Evolutionary conservation across 2,888 invertebrate species (phyloP).

Genomic region (Lycophotia porphyrea): DNA sequence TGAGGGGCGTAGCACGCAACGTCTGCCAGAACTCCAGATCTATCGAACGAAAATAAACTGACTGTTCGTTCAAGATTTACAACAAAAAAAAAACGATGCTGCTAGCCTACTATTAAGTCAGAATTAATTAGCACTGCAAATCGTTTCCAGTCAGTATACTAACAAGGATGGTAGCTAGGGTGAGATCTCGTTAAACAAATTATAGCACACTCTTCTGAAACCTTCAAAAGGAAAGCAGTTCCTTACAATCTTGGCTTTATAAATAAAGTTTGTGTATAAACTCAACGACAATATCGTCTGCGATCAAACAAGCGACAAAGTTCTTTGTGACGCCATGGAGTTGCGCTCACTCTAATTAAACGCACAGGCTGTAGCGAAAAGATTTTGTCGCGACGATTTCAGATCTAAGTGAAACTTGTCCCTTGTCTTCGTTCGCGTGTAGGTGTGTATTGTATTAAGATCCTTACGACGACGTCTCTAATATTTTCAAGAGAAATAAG

Average conservation of each 20-base stretch:
- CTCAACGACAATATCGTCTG: slow-evolving; percentile 48
- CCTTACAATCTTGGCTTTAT: slow-evolving; percentile 40
- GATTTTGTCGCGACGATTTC: slow-evolving; percentile 80
- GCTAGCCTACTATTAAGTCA: too few species aligned
- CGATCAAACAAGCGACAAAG: slow-evolving; percentile 54
- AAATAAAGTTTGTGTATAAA: slow-evolving; percentile 58
- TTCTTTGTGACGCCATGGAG: slow-evolving; percentile 51
- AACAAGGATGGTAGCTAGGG: neutral
- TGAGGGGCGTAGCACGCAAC: slow-evolving; percentile 10
- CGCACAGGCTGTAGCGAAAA: slow-evolving; percentile 64
- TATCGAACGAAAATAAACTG: neutral
- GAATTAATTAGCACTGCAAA: neutral
- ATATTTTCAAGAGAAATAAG: slow-evolving; percentile 57
- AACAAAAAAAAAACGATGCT: neutral
- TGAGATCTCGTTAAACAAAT: slow-evolving; percentile 12
- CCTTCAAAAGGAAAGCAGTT: slow-evolving; percentile 26
- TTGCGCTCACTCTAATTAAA: slow-evolving; percentile 60
- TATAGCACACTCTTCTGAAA: slow-evolving; percentile 21
- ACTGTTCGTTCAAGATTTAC: neutral
- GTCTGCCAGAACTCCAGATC: neutral
- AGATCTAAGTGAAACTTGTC: slow-evolving; percentile 84
- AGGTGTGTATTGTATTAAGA: slow-evolving; percentile 79
- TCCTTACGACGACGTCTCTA: slow-evolving; percentile 62
- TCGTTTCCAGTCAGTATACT: neutral
- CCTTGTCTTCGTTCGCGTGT: slow-evolving; percentile 78